Conservation (phyloP, 2,888 invertebrate species). For the Eupithecia exiguata region DNA sequence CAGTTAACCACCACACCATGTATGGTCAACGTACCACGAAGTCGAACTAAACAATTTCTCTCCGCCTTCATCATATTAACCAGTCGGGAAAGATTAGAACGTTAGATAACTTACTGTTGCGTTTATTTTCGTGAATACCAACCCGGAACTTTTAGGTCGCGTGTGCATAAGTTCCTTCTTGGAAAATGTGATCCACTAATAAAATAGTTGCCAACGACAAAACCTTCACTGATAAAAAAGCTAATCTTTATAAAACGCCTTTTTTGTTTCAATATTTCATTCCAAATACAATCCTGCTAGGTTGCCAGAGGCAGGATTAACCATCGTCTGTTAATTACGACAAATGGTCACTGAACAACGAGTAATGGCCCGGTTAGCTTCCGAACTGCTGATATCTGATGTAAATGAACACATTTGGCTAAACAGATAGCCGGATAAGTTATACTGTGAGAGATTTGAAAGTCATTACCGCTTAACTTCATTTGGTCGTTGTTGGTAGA, state of each 20-base stretch:
- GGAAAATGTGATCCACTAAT: neutral
- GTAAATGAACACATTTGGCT: slow-evolving; percentile 33
- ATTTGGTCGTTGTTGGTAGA: neutral
- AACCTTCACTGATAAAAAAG: neutral
- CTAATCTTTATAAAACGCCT: neutral
- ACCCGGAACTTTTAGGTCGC: too few relatives aligned
- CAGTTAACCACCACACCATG: neutral
- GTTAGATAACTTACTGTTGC: too few relatives aligned
- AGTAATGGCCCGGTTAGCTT: slow-evolving; percentile 56
- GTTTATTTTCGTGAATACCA: too few relatives aligned
- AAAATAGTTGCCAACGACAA: neutral
- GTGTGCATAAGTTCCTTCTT: neutral
- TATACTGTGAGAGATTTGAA: neutral
- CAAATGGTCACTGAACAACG: slow-evolving; percentile 70
- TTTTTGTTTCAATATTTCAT: neutral
- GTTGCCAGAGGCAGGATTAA: slow-evolving; percentile 63
- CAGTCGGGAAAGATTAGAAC: too few relatives aligned
- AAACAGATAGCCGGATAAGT: slow-evolving; percentile 13
- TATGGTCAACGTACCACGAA: neutral
- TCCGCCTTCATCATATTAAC: too few relatives aligned
- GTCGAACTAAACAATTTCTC: neutral
- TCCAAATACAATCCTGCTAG: slow-evolving; percentile 30
- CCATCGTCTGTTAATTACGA: slow-evolving; percentile 76
- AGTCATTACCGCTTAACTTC: neutral
- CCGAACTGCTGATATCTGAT: slow-evolving; percentile 44